Conservation (phyloP, 1,140 invertebrate genomes). For the Lepidurus couesii region DNA sequence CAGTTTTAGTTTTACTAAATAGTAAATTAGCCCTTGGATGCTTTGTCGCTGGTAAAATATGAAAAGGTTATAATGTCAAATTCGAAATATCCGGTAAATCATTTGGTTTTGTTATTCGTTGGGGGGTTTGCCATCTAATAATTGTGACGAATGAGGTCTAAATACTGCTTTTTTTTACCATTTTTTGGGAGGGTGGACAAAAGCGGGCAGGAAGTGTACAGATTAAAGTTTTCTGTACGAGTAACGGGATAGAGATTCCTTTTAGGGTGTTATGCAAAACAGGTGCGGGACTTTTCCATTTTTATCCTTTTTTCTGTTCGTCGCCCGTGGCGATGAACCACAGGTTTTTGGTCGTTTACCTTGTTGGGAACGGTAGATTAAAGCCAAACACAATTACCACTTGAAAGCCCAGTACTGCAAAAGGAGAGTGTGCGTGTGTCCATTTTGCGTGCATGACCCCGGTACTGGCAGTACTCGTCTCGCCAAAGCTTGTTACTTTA, state of each 20-base stretch:
- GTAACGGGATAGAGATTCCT: not conserved
- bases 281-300: not conserved
- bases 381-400: not conserved
- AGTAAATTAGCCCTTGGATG: too few species aligned
- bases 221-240: not conserved
- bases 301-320: not conserved
- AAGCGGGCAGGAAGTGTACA: not conserved
- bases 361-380: not conserved
- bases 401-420: not conserved
- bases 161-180: not conserved
- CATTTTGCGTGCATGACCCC: conserved; percentile 20
- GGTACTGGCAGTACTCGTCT: not conserved
- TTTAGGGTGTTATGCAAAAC: conserved; percentile 19
- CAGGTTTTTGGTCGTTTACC: conserved; percentile 13
- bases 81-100: too few species aligned
- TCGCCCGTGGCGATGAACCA: not conserved
- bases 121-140: too few species aligned
- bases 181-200: not conserved
- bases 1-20: too few species aligned
- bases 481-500: not conserved
- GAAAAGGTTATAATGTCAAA: too few species aligned
- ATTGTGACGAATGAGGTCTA: not conserved
- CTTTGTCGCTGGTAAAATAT: too few species aligned
- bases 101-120: too few species aligned
- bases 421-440: conserved; percentile 5